Evolutionary conservation across 2,888 invertebrate genomes (phyloP).

Genomic region (Eucera pruinosa): DNA sequence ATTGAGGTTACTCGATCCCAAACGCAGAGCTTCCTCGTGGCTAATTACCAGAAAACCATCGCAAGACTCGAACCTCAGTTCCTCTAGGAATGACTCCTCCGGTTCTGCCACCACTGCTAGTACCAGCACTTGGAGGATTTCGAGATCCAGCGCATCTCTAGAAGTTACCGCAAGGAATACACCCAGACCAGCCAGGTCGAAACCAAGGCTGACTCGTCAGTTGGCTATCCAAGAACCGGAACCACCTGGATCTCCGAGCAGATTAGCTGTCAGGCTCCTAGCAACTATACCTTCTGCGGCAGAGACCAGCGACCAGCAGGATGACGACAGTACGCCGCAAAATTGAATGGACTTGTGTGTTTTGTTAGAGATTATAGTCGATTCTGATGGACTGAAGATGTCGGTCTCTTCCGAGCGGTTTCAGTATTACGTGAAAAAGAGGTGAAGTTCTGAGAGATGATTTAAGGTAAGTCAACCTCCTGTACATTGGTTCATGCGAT

Average conservation of each 20-base stretch:
- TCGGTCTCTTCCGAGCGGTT: conserved; percentile 33
- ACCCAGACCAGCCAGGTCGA: conserved; percentile 83
- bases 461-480: neutral
- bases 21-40: conserved; percentile 94
- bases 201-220: conserved; percentile 92
- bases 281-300: conserved; percentile 91
- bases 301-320: conserved; percentile 89
- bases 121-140: conserved; percentile 95
- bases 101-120: conserved; percentile 95
- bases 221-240: conserved; percentile 92
- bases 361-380: conserved; percentile 14
- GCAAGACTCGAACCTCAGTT: conserved; percentile 95
- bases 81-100: conserved; percentile 95
- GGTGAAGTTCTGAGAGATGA: conserved; percentile 16
- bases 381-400: neutral
- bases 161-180: conserved; percentile 82
- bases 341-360: conserved; percentile 19
- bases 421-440: conserved; percentile 61
- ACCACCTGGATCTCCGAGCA: conserved; percentile 87
- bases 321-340: conserved; percentile 85
- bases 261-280: conserved; percentile 87
- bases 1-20: conserved; percentile 89
- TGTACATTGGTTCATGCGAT: conserved; percentile 3
- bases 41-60: conserved; percentile 95
- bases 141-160: conserved; percentile 92